These are phyloP conservation scores for Sminthopsis crassicaudata DNA, from an alignment of 2,113 vertebrate species.

Conservation along the genomic window DNA sequence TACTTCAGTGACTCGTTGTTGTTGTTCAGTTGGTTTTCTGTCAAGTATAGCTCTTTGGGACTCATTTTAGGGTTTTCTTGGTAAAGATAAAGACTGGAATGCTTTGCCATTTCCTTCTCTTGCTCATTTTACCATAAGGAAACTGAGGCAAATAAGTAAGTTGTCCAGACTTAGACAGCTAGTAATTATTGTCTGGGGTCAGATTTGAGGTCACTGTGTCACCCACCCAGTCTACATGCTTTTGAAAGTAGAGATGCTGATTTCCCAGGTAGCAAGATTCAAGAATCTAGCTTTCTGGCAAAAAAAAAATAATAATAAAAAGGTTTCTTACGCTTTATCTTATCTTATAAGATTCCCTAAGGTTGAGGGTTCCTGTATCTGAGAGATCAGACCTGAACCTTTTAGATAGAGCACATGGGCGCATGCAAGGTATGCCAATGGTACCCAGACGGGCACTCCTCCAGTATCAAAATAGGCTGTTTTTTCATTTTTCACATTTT, in stretches of 20 bases:
- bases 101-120: neutral
- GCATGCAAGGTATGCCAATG: neutral
- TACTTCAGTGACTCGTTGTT: neutral
- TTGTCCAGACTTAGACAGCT: neutral
- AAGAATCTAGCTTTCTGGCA: neutral
- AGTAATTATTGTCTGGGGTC: neutral
- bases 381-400: neutral
- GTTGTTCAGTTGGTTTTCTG: neutral
- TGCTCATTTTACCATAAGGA: neutral
- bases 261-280: neutral
- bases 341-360: neutral
- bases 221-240: neutral
- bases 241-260: neutral
- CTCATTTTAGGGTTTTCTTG: neutral
- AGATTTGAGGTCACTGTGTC: neutral
- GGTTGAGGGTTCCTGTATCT: neutral
- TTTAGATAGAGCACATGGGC: neutral
- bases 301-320: neutral
- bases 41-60: neutral
- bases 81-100: neutral
- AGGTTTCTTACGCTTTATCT: neutral
- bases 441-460: neutral
- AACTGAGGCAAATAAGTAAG: neutral
- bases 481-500: neutral
- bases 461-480: neutral